These are phyloP conservation scores for Fratercula arctica DNA, from an alignment of 2,797 vertebrate species.

Conservation along the genomic window DNA sequence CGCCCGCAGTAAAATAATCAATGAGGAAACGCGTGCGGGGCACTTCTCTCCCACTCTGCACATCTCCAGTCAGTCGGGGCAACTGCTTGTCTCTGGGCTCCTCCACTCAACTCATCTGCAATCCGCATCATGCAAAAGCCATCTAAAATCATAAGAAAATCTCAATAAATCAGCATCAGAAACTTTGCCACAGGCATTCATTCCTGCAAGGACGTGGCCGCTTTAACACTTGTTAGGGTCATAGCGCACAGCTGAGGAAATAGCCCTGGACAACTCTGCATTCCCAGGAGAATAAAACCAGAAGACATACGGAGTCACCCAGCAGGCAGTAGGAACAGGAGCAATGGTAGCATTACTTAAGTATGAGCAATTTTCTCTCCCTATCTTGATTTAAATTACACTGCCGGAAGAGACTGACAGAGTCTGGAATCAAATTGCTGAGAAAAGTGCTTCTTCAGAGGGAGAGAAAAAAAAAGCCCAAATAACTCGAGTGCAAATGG, in stretches of 20 bases:
- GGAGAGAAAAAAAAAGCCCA: neutral
- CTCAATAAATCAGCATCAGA: conserved; percentile 46
- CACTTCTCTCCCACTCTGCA: neutral
- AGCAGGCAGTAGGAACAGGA: conserved; percentile 34
- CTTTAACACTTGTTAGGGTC: conserved; percentile 34
- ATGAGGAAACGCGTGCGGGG: neutral
- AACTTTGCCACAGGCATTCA: neutral
- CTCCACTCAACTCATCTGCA: neutral
- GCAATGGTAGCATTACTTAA: conserved; percentile 49
- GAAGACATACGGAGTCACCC: conserved; percentile 2
- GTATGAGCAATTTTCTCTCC: conserved; percentile 59
- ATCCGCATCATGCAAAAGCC: neutral
- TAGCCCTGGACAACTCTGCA: neutral
- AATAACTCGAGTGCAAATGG: conserved; percentile 30
- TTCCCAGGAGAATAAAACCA: conserved; percentile 17
- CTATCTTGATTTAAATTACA: conserved; percentile 66
- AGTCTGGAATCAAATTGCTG: conserved; percentile 61
- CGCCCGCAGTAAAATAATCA: neutral
- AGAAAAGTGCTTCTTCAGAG: conserved; percentile 55
- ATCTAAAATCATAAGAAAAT: conserved; percentile 13
- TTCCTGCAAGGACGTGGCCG: neutral
- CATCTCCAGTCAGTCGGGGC: neutral
- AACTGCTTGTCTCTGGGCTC: neutral
- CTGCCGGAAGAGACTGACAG: conserved; percentile 61
- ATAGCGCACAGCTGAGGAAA: conserved; percentile 10